These are phyloP conservation scores for Rhinichthys klamathensis DNA, from an alignment of 2,113 vertebrate genomes.

Conservation along the genomic window DNA sequence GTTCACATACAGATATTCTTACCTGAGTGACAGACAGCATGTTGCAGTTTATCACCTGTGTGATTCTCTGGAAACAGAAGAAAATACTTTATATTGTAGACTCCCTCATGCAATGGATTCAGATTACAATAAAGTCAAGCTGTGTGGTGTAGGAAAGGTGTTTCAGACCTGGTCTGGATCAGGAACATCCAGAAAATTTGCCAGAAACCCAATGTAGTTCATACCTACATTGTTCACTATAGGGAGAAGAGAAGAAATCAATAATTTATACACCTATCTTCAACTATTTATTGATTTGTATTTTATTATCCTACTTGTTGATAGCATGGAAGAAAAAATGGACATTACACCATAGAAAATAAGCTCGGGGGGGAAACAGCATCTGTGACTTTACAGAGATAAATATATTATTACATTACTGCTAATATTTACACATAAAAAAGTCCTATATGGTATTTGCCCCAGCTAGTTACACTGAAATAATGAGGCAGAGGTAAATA, in stretches of 20 bases:
- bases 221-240: slow-evolving; percentile 81
- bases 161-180: slow-evolving; percentile 68
- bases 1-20: background rate
- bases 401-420: no score
- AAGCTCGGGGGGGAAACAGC: background rate
- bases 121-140: background rate
- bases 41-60: slow-evolving; percentile 77
- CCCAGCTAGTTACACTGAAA: background rate
- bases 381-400: background rate
- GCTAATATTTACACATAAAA: no score
- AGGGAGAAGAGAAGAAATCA: slow-evolving; percentile 16
- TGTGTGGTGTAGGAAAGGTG: background rate
- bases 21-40: slow-evolving; percentile 77
- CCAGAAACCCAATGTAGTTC: slow-evolving; percentile 62
- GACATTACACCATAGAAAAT: background rate
- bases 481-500: background rate
- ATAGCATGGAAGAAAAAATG: background rate
- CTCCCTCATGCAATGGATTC: background rate
- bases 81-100: background rate
- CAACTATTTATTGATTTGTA: background rate
- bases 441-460: no score
- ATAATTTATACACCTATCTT: background rate
- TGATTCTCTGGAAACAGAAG: slow-evolving; percentile 69
- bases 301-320: background rate
- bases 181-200: slow-evolving; percentile 71